phyloP scores from a whole-genome alignment of 2,113 vertebrate genomes.

The Protobothrops mucrosquamatus region DNA sequence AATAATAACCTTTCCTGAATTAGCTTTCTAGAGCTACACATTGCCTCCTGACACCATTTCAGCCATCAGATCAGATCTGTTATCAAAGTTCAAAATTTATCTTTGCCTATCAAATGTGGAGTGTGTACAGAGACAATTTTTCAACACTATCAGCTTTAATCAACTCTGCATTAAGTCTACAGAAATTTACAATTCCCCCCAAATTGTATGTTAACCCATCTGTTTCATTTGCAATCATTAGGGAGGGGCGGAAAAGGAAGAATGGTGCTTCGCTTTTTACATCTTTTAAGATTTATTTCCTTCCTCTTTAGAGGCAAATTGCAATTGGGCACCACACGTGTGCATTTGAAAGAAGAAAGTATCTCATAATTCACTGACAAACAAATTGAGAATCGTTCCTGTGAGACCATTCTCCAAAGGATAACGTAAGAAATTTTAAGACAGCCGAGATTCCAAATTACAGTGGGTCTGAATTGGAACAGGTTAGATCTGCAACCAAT shows the following conservation, averaged over 20 bases:
- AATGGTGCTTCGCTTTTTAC: not conserved
- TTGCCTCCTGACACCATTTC: not conserved
- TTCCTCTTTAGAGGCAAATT: not conserved
- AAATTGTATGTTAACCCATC: not conserved
- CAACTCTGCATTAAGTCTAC: not conserved
- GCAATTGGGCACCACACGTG: not conserved
- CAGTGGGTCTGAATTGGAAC: not conserved
- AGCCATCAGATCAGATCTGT: not conserved
- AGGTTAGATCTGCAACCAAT: not conserved
- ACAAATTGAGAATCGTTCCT: not conserved
- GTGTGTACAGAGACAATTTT: not conserved
- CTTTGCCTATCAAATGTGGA: not conserved
- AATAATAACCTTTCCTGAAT: not conserved
- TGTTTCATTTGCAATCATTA: not conserved
- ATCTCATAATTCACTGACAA: not conserved
- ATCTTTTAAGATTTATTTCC: not conserved
- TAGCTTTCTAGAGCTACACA: not conserved
- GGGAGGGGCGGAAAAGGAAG: not conserved
- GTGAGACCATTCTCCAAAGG: not conserved
- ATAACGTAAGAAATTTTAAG: not conserved
- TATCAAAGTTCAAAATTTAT: not conserved
- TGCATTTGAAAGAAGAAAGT: not conserved
- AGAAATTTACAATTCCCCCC: not conserved
- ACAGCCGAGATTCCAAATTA: not conserved
- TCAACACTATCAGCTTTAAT: not conserved